phyloP scores from a whole-genome alignment of 2,113 vertebrate species.

The Oryzias woworae region DNA sequence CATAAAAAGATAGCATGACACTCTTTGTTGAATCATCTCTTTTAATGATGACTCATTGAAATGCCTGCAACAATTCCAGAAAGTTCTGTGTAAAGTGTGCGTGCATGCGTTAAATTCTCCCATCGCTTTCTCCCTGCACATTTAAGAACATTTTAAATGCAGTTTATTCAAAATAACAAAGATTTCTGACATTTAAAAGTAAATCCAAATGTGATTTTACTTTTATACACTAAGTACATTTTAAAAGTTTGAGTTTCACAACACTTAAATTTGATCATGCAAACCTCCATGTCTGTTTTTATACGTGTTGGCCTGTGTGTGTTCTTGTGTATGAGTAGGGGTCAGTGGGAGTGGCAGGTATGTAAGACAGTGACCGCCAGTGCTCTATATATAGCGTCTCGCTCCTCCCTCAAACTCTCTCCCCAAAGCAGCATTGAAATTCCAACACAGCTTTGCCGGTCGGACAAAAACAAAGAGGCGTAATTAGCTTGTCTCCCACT shows the following conservation, averaged over 20 bases:
- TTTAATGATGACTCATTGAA: conserved; percentile 42
- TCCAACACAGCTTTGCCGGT: conserved; percentile 79
- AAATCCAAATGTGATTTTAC: too few species aligned
- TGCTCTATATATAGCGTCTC: conserved; percentile 91
- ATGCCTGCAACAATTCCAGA: conserved; percentile 7
- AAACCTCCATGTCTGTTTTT: conserved; percentile 15
- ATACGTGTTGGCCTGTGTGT: conserved; percentile 30
- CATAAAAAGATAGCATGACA: too few species aligned
- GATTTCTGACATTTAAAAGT: too few species aligned
- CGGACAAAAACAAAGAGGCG: conserved; percentile 66
- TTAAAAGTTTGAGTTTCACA: conserved; percentile 11
- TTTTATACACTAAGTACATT: too few species aligned
- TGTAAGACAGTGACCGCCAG: conserved; percentile 86
- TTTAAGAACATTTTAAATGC: too few species aligned
- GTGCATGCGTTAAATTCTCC: too few species aligned
- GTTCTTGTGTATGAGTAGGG: conserved; percentile 59
- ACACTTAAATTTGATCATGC: conserved; percentile 4
- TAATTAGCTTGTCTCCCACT: conserved; percentile 58
- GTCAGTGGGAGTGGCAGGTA: conserved; percentile 86
- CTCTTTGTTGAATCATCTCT: conserved; percentile 35
- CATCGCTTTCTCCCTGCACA: too few species aligned
- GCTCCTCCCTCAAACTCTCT: conserved; percentile 83
- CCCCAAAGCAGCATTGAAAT: conserved; percentile 87
- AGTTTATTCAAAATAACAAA: too few species aligned
- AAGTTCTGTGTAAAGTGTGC: neutral